Conservation (phyloP, 2,113 vertebrate species). For the Paradisaea rubra region DNA sequence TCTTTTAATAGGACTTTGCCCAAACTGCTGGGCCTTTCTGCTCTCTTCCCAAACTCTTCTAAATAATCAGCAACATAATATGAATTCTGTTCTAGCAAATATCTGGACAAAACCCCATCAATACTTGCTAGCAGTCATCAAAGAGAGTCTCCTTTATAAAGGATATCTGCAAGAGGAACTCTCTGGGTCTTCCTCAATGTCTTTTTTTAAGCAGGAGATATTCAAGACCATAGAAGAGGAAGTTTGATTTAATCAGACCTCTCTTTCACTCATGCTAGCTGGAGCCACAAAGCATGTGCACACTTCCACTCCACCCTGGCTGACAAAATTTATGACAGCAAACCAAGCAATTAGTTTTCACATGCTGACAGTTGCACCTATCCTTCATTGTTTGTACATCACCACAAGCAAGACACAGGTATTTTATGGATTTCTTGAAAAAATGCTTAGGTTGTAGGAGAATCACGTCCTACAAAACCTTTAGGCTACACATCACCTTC, state of each 20-base stretch:
- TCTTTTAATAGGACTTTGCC: not conserved
- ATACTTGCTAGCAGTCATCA: not conserved
- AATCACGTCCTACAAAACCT: not conserved
- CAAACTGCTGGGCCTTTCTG: not conserved
- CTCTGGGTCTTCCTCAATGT: not conserved
- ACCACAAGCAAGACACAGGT: not conserved
- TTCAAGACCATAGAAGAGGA: not conserved
- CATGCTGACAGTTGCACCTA: not conserved
- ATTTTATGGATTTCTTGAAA: not conserved
- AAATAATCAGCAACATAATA: not conserved
- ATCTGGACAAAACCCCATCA: not conserved
- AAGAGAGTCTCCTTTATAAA: not conserved
- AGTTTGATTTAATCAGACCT: slow-evolving; percentile 13
- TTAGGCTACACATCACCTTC: not conserved
- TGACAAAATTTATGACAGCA: slow-evolving; percentile 16
- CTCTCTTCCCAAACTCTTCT: not conserved
- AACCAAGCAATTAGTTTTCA: not conserved
- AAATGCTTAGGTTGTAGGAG: not conserved
- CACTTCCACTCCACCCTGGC: not conserved
- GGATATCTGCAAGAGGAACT: not conserved
- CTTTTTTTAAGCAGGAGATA: not conserved
- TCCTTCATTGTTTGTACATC: not conserved
- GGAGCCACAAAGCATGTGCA: not conserved
- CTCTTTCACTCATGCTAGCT: not conserved
- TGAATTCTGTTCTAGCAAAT: not conserved